Evolutionary conservation across 2,797 vertebrate genomes (phyloP).

Genomic region (Jordanella pulchra): DNA sequence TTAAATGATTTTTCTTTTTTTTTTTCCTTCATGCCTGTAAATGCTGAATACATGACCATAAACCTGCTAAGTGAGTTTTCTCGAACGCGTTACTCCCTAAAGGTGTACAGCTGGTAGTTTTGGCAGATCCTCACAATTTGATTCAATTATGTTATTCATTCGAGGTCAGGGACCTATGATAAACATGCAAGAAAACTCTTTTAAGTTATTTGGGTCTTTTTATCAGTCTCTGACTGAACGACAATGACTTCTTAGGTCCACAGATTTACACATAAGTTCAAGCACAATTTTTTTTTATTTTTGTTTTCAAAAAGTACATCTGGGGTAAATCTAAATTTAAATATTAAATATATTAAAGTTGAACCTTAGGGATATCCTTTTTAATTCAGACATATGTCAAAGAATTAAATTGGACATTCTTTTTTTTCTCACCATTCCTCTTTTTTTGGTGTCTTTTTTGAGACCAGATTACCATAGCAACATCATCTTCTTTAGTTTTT

Average conservation of each 20-base stretch:
- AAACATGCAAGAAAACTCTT: background rate
- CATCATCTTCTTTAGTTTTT: background rate
- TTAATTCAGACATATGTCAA: too few relatives aligned
- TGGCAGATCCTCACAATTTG: background rate
- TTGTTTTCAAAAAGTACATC: too few relatives aligned
- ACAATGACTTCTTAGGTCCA: background rate
- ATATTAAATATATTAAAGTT: too few relatives aligned
- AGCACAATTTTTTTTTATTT: too few relatives aligned
- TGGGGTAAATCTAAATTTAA: too few relatives aligned
- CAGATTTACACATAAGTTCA: background rate
- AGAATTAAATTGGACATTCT: too few relatives aligned
- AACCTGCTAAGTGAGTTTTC: conserved; percentile 68
- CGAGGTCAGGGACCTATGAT: background rate
- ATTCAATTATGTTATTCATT: background rate
- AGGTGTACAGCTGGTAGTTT: conserved; percentile 15
- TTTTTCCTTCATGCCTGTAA: conserved; percentile 23
- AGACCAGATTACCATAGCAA: too few relatives aligned
- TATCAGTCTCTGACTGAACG: background rate
- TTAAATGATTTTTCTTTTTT: conserved; percentile 26
- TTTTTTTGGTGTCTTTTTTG: too few relatives aligned
- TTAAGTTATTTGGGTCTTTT: background rate
- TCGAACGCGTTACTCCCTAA: conserved; percentile 51
- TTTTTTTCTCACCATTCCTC: too few relatives aligned
- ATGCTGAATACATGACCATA: conserved; percentile 43
- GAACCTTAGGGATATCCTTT: too few relatives aligned